A percentile compares a stretch with the other conserved stretches of the same genome.
These are phyloP conservation scores for Pyrochroa serraticornis DNA, from an alignment of 2,888 invertebrate genomes.

Conservation along the genomic window DNA sequence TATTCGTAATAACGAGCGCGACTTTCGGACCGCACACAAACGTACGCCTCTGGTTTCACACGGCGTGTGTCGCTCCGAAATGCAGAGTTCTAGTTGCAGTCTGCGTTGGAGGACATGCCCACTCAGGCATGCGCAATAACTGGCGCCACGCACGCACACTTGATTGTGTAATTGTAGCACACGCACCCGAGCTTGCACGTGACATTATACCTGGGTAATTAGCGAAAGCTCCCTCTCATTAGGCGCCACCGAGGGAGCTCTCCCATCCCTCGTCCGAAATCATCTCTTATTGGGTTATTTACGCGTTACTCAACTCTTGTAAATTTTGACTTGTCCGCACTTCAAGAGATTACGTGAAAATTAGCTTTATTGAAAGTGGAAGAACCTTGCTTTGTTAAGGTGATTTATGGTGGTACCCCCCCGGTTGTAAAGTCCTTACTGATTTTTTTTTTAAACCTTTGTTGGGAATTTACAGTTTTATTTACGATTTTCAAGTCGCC, in stretches of 20 bases:
- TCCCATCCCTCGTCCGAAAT: background rate
- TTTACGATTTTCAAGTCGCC: too few species aligned
- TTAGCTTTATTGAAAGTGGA: too few species aligned
- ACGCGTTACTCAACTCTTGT: background rate
- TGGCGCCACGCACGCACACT: slow-evolving; percentile 56
- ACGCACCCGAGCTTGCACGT: slow-evolving; percentile 50
- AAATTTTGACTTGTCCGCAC: too few species aligned
- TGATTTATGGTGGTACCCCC: too few species aligned
- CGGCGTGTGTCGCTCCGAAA: slow-evolving; percentile 34
- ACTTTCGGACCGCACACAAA: background rate
- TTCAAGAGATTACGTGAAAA: too few species aligned
- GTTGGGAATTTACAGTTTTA: too few species aligned
- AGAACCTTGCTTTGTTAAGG: too few species aligned
- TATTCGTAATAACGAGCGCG: slow-evolving; percentile 10
- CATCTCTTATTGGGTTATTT: background rate
- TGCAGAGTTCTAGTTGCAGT: slow-evolving; percentile 26
- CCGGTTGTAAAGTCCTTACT: too few species aligned
- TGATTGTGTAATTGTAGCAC: slow-evolving; percentile 54
- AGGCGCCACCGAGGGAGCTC: background rate
- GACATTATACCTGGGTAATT: slow-evolving; percentile 41
- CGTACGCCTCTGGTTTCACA: slow-evolving; percentile 33
- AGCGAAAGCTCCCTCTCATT: slow-evolving; percentile 10
- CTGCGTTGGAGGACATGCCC: slow-evolving; percentile 52
- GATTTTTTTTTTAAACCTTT: too few species aligned
- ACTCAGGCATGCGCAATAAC: slow-evolving; percentile 49